phyloP scores from a whole-genome alignment of 2,797 vertebrate genomes.

The Sebastes vulpes region DNA sequence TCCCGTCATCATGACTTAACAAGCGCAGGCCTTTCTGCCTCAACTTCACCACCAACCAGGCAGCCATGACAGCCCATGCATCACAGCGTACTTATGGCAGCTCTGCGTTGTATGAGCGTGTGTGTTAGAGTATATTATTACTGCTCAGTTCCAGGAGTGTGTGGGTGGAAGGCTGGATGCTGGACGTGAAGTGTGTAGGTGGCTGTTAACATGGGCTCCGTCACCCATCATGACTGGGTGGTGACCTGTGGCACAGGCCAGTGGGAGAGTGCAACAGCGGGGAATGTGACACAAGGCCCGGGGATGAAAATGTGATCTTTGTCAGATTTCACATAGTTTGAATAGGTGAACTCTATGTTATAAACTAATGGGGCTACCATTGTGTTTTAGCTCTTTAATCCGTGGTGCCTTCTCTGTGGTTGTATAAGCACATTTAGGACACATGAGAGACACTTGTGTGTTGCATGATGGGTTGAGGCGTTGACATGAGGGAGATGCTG shows the following conservation, averaged over 20 bases:
- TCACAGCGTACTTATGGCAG: conserved; percentile 69
- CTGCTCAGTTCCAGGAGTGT: conserved; percentile 47
- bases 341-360: background rate
- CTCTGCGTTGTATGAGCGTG: conserved; percentile 18
- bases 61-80: conserved; percentile 67
- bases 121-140: conserved; percentile 65
- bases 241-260: conserved; percentile 65
- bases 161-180: conserved; percentile 66
- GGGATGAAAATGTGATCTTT: conserved; percentile 7
- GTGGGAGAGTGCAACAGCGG: conserved; percentile 29
- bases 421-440: conserved; percentile 18
- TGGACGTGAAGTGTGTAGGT: conserved; percentile 62
- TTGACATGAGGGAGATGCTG: conserved; percentile 13
- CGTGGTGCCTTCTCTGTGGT: conserved; percentile 10
- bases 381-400: background rate
- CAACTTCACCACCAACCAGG: conserved; percentile 47
- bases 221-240: conserved; percentile 64
- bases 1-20: conserved; percentile 35
- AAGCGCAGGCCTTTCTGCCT: conserved; percentile 12
- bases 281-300: conserved; percentile 1
- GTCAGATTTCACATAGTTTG: background rate
- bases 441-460: conserved; percentile 30
- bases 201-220: conserved; percentile 71
- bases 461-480: conserved; percentile 1
- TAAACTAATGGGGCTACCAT: background rate